Conservation (phyloP, 2,888 invertebrate genomes). For the Podabrus alpinus region DNA sequence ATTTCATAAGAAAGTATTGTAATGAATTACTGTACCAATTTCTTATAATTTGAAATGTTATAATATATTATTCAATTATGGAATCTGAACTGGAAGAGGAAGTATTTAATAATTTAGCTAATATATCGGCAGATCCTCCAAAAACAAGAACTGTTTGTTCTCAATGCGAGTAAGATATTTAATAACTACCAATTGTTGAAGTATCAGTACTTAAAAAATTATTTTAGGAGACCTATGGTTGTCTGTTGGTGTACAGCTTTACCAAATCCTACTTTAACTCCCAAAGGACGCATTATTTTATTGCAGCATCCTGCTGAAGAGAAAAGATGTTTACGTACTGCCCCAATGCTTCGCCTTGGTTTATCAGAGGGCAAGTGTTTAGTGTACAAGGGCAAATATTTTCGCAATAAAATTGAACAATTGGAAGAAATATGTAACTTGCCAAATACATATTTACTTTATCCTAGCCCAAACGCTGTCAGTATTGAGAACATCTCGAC, state of each 20-base stretch:
- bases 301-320: constrained; percentile 94
- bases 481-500: constrained; percentile 64
- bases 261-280: constrained; percentile 70
- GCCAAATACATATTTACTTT: constrained; percentile 75
- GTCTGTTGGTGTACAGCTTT: constrained; percentile 92
- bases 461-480: constrained; percentile 77
- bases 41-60: background rate
- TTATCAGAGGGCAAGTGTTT: constrained; percentile 76
- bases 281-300: constrained; percentile 75
- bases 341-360: constrained; percentile 83
- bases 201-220: background rate
- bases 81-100: constrained; percentile 44
- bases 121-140: constrained; percentile 78
- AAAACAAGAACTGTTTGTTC: constrained; percentile 71
- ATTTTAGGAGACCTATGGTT: constrained; percentile 73
- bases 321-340: constrained; percentile 85
- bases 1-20: too few relatives aligned
- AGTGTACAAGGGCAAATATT: constrained; percentile 81
- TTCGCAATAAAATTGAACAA: constrained; percentile 72
- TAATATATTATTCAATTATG: constrained; percentile 5
- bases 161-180: constrained; percentile 71
- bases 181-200: too few relatives aligned
- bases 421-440: constrained; percentile 68
- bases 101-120: constrained; percentile 73
- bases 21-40: too few relatives aligned